Base-by-base conservation (phyloP, 2,888 invertebrate species). In the Andrena camellia region DNA sequence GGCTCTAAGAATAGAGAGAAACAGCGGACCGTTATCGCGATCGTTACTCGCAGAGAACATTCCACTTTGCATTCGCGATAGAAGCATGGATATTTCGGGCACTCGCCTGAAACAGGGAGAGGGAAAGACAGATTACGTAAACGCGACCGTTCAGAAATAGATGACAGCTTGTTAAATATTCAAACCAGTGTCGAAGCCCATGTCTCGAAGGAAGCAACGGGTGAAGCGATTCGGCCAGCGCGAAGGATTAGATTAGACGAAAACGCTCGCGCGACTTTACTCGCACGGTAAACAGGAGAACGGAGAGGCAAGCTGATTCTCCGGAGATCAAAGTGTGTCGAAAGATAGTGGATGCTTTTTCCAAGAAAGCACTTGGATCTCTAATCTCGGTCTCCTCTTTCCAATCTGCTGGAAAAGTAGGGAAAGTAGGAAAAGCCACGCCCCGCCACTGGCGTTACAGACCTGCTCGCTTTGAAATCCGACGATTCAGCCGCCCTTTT, bases 331-430 rank as follows among this genome's bases (percentile, higher is more conserved):
- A 83, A 83, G 83, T 62, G 8, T 20, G 31, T 57, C 57, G 67
- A 26, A 82, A 69, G 62, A 57, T 67, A 62, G 62, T 31, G 20
- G 6, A 29, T 50, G 50, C 62, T 60, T 60, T 42, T 31, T 52
- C 50, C 60, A 26, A 78, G 78, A 62, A 74, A 68, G 26, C 81
- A 48, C 66, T 73, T 13, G 50, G 48, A 23, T 70, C 73, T 71
- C 78, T 78, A 78, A 83, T 83, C 83, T 83, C 54, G 48, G 73
- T 60, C 82, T 70, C 74, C 67, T 68, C 64, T 75, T 80, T 85
- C 64, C 75, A 79, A 83, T 80, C 72, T 74, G 35, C 42, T 54
- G 78, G 35, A 42, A 42, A 42, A 17, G 42, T 42, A 42, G 42
- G 42, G 42, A 60, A 73, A 85, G 63, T 20, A 66, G 62, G 48